Base-by-base conservation (phyloP, 2,888 invertebrate genomes). In the Mythimna lalbum region DNA sequence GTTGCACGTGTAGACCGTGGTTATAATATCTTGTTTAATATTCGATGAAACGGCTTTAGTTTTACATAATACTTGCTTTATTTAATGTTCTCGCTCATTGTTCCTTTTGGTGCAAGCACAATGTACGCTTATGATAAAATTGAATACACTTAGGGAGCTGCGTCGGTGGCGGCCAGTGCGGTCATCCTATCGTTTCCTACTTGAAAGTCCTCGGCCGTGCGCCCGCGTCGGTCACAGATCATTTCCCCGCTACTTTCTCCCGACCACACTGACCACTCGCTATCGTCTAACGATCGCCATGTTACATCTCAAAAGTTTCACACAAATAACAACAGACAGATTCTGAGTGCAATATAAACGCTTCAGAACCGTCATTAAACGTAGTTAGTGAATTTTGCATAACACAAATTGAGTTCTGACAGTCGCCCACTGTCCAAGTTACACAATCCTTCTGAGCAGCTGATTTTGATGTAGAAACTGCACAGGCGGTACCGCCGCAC, bases 161-260 rank as follows among this genome's bases (percentile, higher is more conserved):
- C 53, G 63, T 59, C 70, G 53, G 70, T 36, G 72, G 49, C 67
- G 59, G 64, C 59, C 47, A 36, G 21, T 63, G 78, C 81, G 78
- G 81, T 77, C 78, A 73, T 68, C 72, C 81, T 64, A 80, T 63
- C 69, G 65, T 74, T 87, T 83, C 85, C 86, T 83, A 77, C 82
- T 83, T 74, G 85, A 84, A 85, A 82, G 84, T 79, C 84, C 75
- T 76, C 70, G 19, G 81, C 70, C 69, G 73, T 74, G 78, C 75
- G 80, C 71, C 76, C 75, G 76, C 81, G 74, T 69, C 82, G 81
- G 86, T 87, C 81, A 86, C 87, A 76, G 85, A 88, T 86, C 86
- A 83, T 84, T 89, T 89, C 85, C 82, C 79, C 65, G 73, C 72
- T 80, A 84, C 89, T 89, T 89, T 89, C 90, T 76, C 87, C 77